These are phyloP conservation scores for Meghimatium bilineatum DNA, from an alignment of 2,888 invertebrate genomes.

Conservation along the genomic window DNA sequence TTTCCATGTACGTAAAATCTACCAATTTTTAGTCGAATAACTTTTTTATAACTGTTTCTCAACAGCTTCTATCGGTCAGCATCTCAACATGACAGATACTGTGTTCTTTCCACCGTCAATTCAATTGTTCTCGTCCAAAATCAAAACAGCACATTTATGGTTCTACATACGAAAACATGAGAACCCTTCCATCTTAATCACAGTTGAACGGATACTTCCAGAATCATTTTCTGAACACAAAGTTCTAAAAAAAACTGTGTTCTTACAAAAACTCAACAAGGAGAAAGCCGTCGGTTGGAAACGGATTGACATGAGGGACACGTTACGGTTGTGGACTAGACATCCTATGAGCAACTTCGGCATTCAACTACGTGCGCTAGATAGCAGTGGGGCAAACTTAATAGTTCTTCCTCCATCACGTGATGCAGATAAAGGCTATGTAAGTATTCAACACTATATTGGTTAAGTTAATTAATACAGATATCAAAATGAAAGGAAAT, in stretches of 20 bases:
- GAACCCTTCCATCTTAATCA: not conserved
- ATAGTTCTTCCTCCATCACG: constrained; percentile 59
- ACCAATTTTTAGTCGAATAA: not conserved
- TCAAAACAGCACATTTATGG: constrained; percentile 64
- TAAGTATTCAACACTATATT: constrained; percentile 64
- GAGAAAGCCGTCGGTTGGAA: constrained; percentile 62
- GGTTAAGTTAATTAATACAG: too few species aligned
- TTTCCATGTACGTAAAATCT: too few species aligned
- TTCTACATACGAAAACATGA: constrained; percentile 58
- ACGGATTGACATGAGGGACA: constrained; percentile 60
- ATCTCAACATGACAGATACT: constrained; percentile 34
- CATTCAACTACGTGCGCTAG: constrained; percentile 59
- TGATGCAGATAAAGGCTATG: constrained; percentile 59
- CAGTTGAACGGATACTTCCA: constrained; percentile 29
- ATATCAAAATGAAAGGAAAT: too few species aligned
- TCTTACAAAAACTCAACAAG: constrained; percentile 50
- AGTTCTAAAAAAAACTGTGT: constrained; percentile 50
- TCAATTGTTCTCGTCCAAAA: constrained; percentile 55
- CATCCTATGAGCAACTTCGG: constrained; percentile 62
- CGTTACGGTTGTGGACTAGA: constrained; percentile 62
- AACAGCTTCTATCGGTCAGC: constrained; percentile 10
- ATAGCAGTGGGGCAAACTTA: constrained; percentile 58
- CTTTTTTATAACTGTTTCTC: not conserved
- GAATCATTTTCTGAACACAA: constrained; percentile 11
- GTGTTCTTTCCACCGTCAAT: constrained; percentile 30